Base-by-base conservation (phyloP, 2,797 vertebrate species). In the Enteromius mattozi region DNA sequence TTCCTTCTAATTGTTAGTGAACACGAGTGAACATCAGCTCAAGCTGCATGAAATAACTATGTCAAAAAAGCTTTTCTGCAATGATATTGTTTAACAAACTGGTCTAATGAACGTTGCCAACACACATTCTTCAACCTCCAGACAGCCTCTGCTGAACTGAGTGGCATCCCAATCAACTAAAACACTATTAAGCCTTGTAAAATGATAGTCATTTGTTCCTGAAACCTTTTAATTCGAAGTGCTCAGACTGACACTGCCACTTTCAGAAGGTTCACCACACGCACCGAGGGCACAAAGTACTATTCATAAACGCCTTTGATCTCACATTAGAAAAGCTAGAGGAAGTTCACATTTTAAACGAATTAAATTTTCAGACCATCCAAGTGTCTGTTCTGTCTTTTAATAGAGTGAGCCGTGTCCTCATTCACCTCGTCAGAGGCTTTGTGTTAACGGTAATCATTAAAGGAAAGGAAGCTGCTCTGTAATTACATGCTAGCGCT, bases 371-470 rank as follows among this genome's bases (percentile, higher is more conserved):
- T 89, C 85, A 87, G 88, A 85, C 83, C 81, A 78, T 88, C 35
- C 70, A 86, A 91, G 87, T 85, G 89, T 86, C 86, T 89, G 88
- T 88, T 84, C 85, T 85, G 80, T 81, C 86, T 84, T 90, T 88
- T 89, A 90, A 89, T 87, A 89, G 88, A 88, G 84, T 87, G 87
- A 90, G 87, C 88, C 80, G 83, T 86, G 88, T 89, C 88, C 88
- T 88, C 87, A 83, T 89, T 89, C 89, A 81, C 86, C 82, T 86
- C 86, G 84, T 87, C 85, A 79, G 85, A 69, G 88, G 88, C 91
- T 92, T 91, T 91, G 88, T 90, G 90, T 81, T 80, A 86, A 87
- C 88, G 80, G 87, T 90, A 91, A 91, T 91, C 89, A 88, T 90
- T 90, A 89, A 89, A 87, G 86, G 88, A 91, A 91, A 89, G 85